phyloP scores from a whole-genome alignment of 2,888 invertebrate species.

The Temnothorax unifasciatus region DNA sequence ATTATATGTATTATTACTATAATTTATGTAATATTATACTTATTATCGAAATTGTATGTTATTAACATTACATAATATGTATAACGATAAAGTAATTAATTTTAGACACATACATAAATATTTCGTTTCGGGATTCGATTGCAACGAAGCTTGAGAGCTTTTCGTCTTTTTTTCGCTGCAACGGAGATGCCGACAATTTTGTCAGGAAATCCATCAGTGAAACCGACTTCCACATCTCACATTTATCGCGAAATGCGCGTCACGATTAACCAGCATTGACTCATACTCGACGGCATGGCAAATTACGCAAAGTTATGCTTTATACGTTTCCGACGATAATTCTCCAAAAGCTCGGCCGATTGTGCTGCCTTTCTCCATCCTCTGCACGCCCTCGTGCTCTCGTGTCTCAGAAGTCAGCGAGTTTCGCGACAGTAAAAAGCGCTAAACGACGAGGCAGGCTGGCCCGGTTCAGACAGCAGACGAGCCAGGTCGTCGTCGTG shows the following conservation, averaged over 20 bases:
- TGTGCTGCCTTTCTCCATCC: conserved; percentile 8
- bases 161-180: not conserved
- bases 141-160: not conserved
- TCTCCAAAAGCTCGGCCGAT: conserved; percentile 6
- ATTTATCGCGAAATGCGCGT: not conserved
- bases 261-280: not conserved
- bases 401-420: conserved; percentile 63
- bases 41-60: not conserved
- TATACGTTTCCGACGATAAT: conserved; percentile 2
- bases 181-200: not conserved
- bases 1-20: no score
- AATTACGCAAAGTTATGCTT: conserved; percentile 5
- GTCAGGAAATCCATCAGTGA: not conserved
- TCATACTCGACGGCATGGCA: not conserved
- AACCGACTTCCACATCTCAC: not conserved
- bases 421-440: conserved; percentile 66
- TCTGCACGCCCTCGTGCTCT: conserved; percentile 9
- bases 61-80: not conserved
- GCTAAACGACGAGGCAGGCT: conserved; percentile 66
- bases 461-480: conserved; percentile 49
- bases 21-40: not conserved
- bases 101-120: not conserved
- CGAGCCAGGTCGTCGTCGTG: conserved; percentile 57
- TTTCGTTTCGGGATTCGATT: not conserved
- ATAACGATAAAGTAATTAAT: not conserved